phyloP scores from a whole-genome alignment of 2,797 vertebrate genomes.

The Poeciliopsis paucimaculata region DNA sequence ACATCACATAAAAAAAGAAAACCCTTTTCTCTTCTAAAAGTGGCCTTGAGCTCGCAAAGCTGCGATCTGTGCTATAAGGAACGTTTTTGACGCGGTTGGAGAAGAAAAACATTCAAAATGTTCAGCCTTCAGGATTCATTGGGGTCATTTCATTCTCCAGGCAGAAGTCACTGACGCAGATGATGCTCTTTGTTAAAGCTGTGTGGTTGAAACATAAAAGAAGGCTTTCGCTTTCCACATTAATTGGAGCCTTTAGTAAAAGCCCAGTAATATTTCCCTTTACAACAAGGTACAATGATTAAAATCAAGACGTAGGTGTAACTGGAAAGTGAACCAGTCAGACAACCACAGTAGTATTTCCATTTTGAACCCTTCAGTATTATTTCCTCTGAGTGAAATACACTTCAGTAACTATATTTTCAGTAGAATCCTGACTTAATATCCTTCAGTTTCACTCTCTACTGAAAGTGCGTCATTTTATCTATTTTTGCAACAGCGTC shows the following conservation, averaged over 20 bases:
- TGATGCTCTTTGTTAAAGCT: slow-evolving; percentile 15
- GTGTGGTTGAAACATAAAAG: slow-evolving; percentile 11
- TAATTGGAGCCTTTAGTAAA: slow-evolving; percentile 6
- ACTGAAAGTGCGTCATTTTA: slow-evolving; percentile 8
- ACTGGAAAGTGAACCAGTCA: not conserved
- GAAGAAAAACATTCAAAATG: slow-evolving; percentile 12
- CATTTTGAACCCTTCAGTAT: not conserved
- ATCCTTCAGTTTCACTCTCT: slow-evolving; percentile 4
- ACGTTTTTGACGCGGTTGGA: slow-evolving; percentile 7
- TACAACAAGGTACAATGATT: not conserved
- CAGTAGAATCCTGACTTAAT: not conserved
- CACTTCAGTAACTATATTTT: not conserved
- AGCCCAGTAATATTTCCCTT: slow-evolving; percentile 14
- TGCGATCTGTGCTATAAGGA: not conserved
- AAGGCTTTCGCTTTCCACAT: slow-evolving; percentile 6
- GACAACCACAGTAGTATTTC: slow-evolving; percentile 11
- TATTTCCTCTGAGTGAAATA: not conserved
- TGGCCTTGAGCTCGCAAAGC: slow-evolving; percentile 29
- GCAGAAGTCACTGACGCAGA: slow-evolving; percentile 32
- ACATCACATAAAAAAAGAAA: slow-evolving; percentile 18
- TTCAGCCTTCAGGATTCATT: slow-evolving; percentile 43
- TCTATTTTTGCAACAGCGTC: slow-evolving; percentile 14
- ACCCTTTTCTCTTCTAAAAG: slow-evolving; percentile 27
- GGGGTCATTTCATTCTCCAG: slow-evolving; percentile 30
- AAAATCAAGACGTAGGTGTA: slow-evolving; percentile 14